Evolutionary conservation across 2,888 invertebrate species (phyloP).

Genomic region (Tetheella fluctuosa): DNA sequence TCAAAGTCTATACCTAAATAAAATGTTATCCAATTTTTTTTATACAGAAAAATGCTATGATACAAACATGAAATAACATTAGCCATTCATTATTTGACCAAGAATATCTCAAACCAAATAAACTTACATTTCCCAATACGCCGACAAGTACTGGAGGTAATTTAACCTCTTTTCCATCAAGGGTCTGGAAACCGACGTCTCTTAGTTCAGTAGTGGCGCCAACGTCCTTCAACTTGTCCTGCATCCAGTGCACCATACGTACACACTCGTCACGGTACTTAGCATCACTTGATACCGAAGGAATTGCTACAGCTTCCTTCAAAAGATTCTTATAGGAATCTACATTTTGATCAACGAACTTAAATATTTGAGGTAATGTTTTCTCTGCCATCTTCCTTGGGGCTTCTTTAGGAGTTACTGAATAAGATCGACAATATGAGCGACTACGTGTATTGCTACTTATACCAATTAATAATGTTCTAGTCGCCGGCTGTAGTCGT

Average conservation of each 20-base stretch:
- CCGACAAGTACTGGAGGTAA: slow-evolving; percentile 95
- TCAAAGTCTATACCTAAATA: too few species aligned
- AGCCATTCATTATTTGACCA: too few species aligned
- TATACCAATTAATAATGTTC: slow-evolving; percentile 30
- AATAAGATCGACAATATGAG: slow-evolving; percentile 42
- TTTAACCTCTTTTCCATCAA: slow-evolving; percentile 89
- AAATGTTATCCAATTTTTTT: too few species aligned
- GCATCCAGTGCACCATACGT: slow-evolving; percentile 94
- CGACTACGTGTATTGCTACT: slow-evolving; percentile 36
- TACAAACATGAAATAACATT: too few species aligned
- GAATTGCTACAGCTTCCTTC: slow-evolving; percentile 94
- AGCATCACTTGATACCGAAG: slow-evolving; percentile 97
- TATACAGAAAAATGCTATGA: too few species aligned
- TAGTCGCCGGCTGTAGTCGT: slow-evolving; percentile 51
- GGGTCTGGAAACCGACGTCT: slow-evolving; percentile 90
- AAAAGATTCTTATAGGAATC: slow-evolving; percentile 90
- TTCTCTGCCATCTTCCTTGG: slow-evolving; percentile 68
- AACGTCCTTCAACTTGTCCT: slow-evolving; percentile 86
- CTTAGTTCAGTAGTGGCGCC: slow-evolving; percentile 89
- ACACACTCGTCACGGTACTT: slow-evolving; percentile 91
- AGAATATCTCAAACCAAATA: too few species aligned
- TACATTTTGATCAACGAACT: slow-evolving; percentile 91
- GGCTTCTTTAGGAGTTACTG: slow-evolving; percentile 46
- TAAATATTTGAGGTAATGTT: slow-evolving; percentile 77
- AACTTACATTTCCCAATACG: slow-evolving; percentile 87